Evolutionary conservation across 23 tunicate species (phyloP), one percentile per base, ranked within the genome.

Genomic region (Halocynthia roretzi): DNA sequence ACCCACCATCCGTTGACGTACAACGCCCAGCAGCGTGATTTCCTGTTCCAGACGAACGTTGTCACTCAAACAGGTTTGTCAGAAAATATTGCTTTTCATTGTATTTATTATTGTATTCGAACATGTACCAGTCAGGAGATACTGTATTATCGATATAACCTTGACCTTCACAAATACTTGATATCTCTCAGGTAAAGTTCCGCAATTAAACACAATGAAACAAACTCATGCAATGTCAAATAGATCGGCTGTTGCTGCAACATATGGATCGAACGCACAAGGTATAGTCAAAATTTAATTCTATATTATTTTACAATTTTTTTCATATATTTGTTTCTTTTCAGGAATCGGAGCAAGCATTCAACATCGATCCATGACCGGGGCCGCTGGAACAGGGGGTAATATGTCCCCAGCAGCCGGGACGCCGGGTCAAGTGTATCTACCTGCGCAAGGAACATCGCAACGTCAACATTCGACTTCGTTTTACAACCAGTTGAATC

Each of bases 401-500:
- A 74, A 64, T 56, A 62, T 74, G 23, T 74, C 78, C 31, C 78
- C 78, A 52, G 78, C 40, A 62, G 62, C 78, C 5, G 84, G 67
- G 14, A 73, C 52, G 17, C 52, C 76, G 11, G 78, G 72, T 17
- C 69, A 84, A 9, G 52, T 83, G 31, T 70, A 77, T 53, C 68
- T 80, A 71, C 92, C 85, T 53, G 54, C 76, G 12, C 56, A 72
- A 17, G 63, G 71, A 53, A 61, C 82, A 7, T 50, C 84, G 7
- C 91, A 81, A 49, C 81, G 82, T 56, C 70, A 80, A 12, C 82
- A 83, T 51, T 75, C 88, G 14, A 61, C 85, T 17, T 80, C 85
- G 6, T 88, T 83, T 77, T 80, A 67, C 76, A 88, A 84, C 67
- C 87, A 83, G 19, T 66, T 73, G 5, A 84, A 84, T 63, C 96